These are phyloP conservation scores for Taxidea taxus DNA, from an alignment of 2,113 vertebrate genomes.

Conservation along the genomic window DNA sequence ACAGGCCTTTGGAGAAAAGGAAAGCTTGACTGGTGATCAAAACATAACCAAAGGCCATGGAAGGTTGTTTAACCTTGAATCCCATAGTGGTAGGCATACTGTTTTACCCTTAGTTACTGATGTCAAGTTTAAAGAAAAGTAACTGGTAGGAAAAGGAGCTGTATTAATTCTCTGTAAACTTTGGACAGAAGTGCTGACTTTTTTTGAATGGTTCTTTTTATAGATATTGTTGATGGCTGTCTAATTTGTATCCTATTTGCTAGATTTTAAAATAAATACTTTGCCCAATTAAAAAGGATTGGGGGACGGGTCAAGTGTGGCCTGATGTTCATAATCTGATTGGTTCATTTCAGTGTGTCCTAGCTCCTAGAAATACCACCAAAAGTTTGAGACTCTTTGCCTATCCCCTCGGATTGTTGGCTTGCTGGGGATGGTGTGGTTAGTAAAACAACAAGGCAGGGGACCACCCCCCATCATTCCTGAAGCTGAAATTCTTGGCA, in stretches of 20 bases:
- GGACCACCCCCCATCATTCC: neutral
- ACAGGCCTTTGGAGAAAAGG: neutral
- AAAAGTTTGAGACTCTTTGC: neutral
- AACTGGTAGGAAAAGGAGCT: neutral
- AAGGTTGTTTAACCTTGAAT: neutral
- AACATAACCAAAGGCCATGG: neutral
- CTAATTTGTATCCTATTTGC: neutral
- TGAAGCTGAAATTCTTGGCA: neutral
- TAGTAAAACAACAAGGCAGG: neutral
- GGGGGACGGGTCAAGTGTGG: neutral
- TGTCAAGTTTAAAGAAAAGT: neutral
- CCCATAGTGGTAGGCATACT: neutral
- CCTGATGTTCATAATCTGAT: neutral
- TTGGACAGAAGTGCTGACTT: neutral
- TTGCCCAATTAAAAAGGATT: neutral
- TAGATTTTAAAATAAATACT: constrained; percentile 12
- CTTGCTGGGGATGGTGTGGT: neutral
- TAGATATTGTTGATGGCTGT: neutral
- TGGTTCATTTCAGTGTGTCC: neutral
- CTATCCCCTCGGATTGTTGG: neutral
- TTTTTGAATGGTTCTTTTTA: neutral
- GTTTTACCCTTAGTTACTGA: neutral
- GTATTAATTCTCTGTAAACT: neutral
- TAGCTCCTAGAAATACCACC: neutral
- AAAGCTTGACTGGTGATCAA: constrained; percentile 10